Evolutionary conservation across 2,797 vertebrate species (phyloP), one percentile per base, ranked within the genome.

Genomic region (Chaunax sp.): DNA sequence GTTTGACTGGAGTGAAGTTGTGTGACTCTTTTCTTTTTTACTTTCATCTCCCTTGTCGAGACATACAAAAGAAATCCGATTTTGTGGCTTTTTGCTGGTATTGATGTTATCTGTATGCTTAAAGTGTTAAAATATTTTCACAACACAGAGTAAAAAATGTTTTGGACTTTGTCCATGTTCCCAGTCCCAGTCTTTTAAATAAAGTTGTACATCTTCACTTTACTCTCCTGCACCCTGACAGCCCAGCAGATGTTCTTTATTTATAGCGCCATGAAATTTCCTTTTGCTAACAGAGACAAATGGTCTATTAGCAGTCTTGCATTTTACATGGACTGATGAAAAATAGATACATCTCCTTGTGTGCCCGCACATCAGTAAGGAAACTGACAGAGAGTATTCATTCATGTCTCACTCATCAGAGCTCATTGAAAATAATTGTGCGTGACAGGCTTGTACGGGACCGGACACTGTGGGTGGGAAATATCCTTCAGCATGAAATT

Each of bases 291-390:
- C 75, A 76, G 71, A 85, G 85, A 91, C 75, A 80, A 89, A 84
- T 87, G 75, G 71, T 59, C 85, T 84, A 83, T 91, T 90, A 93
- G 84, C 53, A 15, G 72, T 78, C 69, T 46, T 90, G 75, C 80
- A 90, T 91, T 87, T 90, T 87, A 86, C 86, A 90, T 87, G 80
- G 89, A 69, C 81, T 87, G 84, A 90, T 92, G 81, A 90, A 90
- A 91, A 85, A 89, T 82, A 87, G 80, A 92, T 83, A 81, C 72
- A 80, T 90, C 82, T 78, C 77, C 59, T 59, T 79, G 72, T 55
- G 10, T 64, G 64, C 49, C 66, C 50, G 44, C 69, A 81, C 75
- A 87, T 92, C 90, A 90, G 89, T 91, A 90, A 74, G 85, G 80
- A 80, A 80, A 63, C 71, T 74, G 77, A 80, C 69, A 69, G 77